Base-by-base conservation (phyloP, 92 coral and sea anemone species). In the Umimayanthus kanabou region DNA sequence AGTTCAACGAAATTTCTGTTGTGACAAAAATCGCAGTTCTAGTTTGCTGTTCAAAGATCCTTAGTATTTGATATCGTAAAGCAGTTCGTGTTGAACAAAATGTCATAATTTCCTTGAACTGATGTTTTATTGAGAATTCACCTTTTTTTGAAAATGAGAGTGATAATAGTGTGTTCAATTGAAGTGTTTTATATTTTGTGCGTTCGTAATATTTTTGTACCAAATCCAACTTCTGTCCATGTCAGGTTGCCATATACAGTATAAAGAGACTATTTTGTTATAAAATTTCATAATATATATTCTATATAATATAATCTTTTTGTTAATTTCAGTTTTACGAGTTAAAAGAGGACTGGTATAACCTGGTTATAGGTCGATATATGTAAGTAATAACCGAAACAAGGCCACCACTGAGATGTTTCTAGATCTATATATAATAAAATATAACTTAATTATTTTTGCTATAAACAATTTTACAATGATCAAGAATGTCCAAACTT, bases 241-340 rank as follows among this genome's bases (percentile, higher is more conserved):
- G 61, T 43, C 39, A 70, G 77, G 42, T 69, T 83, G 72, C 5
- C 26, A 23, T 25, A 64, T 65, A 28, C 86, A 23, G 78, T 15
- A 30, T n/a, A 65, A n/a, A 39, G 4, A 39, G 5, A 10, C 53
- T 39, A 39, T 65, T 47, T 49, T 75, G 28, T 26, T 43, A 69
- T 39, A 71, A 70, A 83, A 83, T 70, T 83, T 16, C 55, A 83
- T 83, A 83, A 83, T 83, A 83, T 83, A 83, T 83, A 82, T 66
- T 33, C 37, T 33, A 33, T 33, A 33, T 33, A 33, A 82, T 26
- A 66, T 25, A 70, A 70, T 13, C 26, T 14, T 42, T 83, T 83
- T 37, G 29, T 70, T 70, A n/a, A 69, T 20, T 83, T 67, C 65
- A 69, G 58, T n/a, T 45, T 23, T 11, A 23, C 40, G 43, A n/a